phyloP scores from a whole-genome alignment of 2,888 invertebrate species.

The Drosophila mulleri region DNA sequence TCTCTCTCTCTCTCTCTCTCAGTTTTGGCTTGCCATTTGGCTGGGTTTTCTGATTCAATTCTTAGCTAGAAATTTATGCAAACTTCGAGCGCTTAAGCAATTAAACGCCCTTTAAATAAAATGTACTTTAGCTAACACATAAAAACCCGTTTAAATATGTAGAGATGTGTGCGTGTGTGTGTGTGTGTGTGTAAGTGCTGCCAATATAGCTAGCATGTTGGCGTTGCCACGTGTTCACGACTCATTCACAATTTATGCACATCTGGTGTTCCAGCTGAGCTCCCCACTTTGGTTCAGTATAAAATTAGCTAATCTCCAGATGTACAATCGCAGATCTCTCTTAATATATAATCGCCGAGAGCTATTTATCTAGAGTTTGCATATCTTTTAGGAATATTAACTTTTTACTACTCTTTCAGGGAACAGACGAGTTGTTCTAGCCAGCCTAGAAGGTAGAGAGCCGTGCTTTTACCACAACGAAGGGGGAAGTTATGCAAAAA shows the following conservation, averaged over 20 bases:
- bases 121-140: neutral
- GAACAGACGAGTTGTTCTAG: neutral
- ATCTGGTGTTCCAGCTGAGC: neutral
- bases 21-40: neutral
- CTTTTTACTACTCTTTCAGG: neutral
- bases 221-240: constrained; percentile 52
- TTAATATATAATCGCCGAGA: neutral
- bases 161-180: neutral
- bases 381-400: neutral
- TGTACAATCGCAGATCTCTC: neutral
- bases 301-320: neutral
- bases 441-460: too few species aligned
- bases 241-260: constrained; percentile 2
- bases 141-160: constrained; percentile 6
- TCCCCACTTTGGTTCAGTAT: neutral
- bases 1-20: neutral
- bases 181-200: neutral
- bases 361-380: neutral
- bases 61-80: constrained; percentile 38
- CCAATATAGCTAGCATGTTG: constrained; percentile 41
- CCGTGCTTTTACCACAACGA: too few species aligned
- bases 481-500: too few species aligned
- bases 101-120: constrained; percentile 47
- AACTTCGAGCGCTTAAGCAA: constrained; percentile 41
- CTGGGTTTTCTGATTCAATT: constrained; percentile 26